A percentile compares a stretch with the other conserved stretches of the same genome.
Conservation (phyloP, 2,888 invertebrate species). For the Cryptus armator region DNA sequence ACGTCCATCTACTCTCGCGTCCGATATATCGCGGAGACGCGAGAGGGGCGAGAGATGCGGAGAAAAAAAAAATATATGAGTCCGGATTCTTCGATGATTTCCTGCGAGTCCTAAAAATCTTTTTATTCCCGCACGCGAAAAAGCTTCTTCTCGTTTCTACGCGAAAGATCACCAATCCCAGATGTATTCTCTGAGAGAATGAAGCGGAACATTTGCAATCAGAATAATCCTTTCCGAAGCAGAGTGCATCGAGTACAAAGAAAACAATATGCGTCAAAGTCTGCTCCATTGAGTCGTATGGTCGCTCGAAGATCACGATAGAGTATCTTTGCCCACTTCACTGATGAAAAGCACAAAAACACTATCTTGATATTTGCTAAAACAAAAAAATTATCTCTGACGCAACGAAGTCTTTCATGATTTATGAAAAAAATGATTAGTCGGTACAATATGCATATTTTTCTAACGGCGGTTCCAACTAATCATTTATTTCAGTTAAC, state of each 20-base stretch:
- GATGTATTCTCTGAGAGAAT: conserved; percentile 28
- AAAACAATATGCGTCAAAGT: neutral
- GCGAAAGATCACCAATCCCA: conserved; percentile 14
- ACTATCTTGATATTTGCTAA: neutral
- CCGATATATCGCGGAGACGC: conserved; percentile 35
- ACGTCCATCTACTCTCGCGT: conserved; percentile 31
- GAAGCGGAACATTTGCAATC: conserved; percentile 34
- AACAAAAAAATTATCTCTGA: too few species aligned
- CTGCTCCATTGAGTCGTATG: conserved; percentile 2
- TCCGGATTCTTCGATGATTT: conserved; percentile 57
- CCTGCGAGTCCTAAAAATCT: conserved; percentile 51
- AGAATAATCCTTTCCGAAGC: neutral
- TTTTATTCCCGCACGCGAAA: conserved; percentile 20
- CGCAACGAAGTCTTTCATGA: too few species aligned
- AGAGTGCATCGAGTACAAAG: conserved; percentile 2
- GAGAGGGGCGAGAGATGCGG: conserved; percentile 20
- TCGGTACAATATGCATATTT: too few species aligned
- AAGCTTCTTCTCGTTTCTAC: conserved; percentile 15
- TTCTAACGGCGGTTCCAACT: too few species aligned
- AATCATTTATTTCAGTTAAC: too few species aligned
- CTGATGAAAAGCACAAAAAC: neutral
- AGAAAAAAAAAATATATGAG: neutral
- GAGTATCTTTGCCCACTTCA: too few species aligned
- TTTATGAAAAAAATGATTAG: too few species aligned
- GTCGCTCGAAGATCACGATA: neutral